Evolutionary conservation across 1,140 invertebrate genomes (phyloP).

Genomic region (Penaeus chinensis): DNA sequence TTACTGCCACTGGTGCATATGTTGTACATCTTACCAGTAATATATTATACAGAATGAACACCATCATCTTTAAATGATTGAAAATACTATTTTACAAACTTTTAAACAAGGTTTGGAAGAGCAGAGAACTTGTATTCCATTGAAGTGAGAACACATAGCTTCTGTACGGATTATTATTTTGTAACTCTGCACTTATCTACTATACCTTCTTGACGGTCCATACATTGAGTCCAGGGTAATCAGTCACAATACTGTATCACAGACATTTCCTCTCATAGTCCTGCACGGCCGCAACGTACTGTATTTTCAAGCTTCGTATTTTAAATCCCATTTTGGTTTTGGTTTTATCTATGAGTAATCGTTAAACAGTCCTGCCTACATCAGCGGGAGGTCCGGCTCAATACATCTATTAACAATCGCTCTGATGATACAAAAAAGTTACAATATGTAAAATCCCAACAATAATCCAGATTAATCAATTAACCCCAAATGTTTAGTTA

Average conservation of each 20-base stretch:
- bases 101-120: conserved; percentile 60
- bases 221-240: conserved; percentile 44
- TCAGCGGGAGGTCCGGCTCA: too few species aligned
- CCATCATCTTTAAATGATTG: conserved; percentile 54
- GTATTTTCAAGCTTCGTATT: background rate
- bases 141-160: conserved; percentile 50
- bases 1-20: conserved; percentile 48
- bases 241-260: conserved; percentile 57
- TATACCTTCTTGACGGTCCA: conserved; percentile 46
- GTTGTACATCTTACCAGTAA: conserved; percentile 60
- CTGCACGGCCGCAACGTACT: conserved; percentile 28
- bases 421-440: too few species aligned
- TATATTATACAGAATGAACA: conserved; percentile 60
- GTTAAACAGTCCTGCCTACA: too few species aligned
- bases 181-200: conserved; percentile 56
- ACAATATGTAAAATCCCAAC: too few species aligned
- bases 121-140: conserved; percentile 60
- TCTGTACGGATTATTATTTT: conserved; percentile 53
- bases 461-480: too few species aligned
- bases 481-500: conserved; percentile 7
- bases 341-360: too few species aligned
- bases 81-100: conserved; percentile 60
- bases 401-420: too few species aligned
- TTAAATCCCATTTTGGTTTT: too few species aligned
- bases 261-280: conserved; percentile 44